Evolutionary conservation across 2,113 vertebrate species (phyloP).

Genomic region (Polypterus bichir): DNA sequence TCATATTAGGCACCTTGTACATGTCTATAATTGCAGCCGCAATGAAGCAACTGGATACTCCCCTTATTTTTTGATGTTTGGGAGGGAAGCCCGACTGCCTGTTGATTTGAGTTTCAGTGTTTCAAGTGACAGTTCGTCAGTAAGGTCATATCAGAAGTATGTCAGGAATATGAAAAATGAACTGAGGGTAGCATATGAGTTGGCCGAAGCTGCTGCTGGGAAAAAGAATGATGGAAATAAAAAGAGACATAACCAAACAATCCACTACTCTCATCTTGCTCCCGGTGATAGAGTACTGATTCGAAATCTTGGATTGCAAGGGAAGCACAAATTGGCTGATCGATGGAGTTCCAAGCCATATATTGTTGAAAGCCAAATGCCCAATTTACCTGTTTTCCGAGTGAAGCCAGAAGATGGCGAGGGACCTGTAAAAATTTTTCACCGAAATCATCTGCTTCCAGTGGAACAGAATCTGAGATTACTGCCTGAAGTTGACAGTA

Average conservation of each 20-base stretch:
- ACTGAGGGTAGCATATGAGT: slow-evolving; percentile 7
- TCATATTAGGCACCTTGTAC: slow-evolving; percentile 9
- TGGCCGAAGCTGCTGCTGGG: slow-evolving; percentile 4
- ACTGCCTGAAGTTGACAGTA: background rate
- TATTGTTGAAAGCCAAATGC: slow-evolving; percentile 14
- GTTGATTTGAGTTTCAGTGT: slow-evolving; percentile 14
- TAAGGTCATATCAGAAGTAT: slow-evolving; percentile 13
- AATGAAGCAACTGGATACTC: slow-evolving; percentile 16
- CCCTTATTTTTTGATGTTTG: slow-evolving; percentile 15
- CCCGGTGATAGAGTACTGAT: slow-evolving; percentile 14
- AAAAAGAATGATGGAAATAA: slow-evolving; percentile 16
- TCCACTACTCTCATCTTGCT: slow-evolving; percentile 1
- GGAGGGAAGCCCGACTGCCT: slow-evolving; percentile 16
- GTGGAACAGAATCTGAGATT: slow-evolving; percentile 9
- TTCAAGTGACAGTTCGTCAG: slow-evolving; percentile 4
- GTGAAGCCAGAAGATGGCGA: slow-evolving; percentile 14
- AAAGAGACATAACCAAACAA: slow-evolving; percentile 9
- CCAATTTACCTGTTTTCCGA: slow-evolving; percentile 12
- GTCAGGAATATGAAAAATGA: slow-evolving; percentile 14
- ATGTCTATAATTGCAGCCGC: slow-evolving; percentile 12
- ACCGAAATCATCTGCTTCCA: slow-evolving; percentile 13
- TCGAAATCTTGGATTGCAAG: slow-evolving; percentile 9
- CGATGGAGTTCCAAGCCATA: slow-evolving; percentile 7
- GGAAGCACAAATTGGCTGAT: slow-evolving; percentile 13
- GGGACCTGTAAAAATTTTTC: slow-evolving; percentile 10